phyloP scores from a whole-genome alignment of 2,888 invertebrate genomes.

The Chymomyza caudatula region DNA sequence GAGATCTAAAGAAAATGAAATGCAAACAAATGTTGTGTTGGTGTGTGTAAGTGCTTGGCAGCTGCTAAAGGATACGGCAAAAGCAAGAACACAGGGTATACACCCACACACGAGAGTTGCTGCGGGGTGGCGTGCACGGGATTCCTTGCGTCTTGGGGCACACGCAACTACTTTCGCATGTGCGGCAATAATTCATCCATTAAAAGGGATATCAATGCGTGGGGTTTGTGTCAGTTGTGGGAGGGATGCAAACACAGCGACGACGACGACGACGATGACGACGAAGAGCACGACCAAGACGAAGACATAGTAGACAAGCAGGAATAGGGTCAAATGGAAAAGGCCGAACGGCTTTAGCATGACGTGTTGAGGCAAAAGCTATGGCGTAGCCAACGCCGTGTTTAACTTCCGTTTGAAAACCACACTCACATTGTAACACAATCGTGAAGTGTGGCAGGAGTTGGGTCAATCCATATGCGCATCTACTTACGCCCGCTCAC shows the following conservation, averaged over 20 bases:
- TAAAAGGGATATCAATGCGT: conserved; percentile 75
- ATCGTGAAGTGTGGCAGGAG: conserved; percentile 39
- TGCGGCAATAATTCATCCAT: conserved; percentile 77
- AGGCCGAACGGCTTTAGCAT: conserved; percentile 42
- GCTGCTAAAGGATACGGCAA: conserved; percentile 52
- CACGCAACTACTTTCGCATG: conserved; percentile 75
- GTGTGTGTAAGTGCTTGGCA: conserved; percentile 21
- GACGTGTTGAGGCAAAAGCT: not conserved
- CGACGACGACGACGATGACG: not conserved
- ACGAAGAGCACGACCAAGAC: conserved; percentile 26
- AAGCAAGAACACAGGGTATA: not conserved
- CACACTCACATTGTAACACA: conserved; percentile 49
- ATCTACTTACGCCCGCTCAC: conserved; percentile 42
- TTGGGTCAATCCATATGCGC: conserved; percentile 25
- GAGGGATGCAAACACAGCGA: conserved; percentile 15
- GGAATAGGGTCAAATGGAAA: conserved; percentile 70
- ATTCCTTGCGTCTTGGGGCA: not conserved
- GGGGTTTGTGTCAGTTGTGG: not conserved
- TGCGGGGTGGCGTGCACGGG: not conserved
- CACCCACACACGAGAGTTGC: not conserved
- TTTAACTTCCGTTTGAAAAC: conserved; percentile 67
- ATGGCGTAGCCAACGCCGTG: conserved; percentile 23
- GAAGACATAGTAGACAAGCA: conserved; percentile 21
- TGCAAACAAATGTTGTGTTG: conserved; percentile 57
- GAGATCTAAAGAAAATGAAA: conserved; percentile 64